Conservation (phyloP, 2,797 vertebrate species). For the Taenioides sp. region DNA sequence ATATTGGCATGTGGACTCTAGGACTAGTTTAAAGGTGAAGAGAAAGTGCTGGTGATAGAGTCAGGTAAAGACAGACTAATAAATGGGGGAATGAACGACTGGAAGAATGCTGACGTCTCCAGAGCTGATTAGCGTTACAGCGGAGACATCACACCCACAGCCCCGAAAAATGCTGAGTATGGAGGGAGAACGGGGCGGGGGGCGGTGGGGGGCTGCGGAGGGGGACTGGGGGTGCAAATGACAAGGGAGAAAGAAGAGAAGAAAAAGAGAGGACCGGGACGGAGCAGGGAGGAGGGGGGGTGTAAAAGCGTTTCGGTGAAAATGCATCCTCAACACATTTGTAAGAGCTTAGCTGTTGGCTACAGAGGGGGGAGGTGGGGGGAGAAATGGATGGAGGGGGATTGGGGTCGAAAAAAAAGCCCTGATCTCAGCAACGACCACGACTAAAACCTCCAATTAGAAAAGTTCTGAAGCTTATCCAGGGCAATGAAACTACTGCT, state of each 20-base stretch:
- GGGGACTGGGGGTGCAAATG: slow-evolving; percentile 54
- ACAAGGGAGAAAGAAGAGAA: slow-evolving; percentile 69
- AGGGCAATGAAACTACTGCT: slow-evolving; percentile 64
- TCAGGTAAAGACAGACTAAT: slow-evolving; percentile 47
- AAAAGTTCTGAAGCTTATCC: slow-evolving; percentile 74
- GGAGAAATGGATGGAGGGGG: slow-evolving; percentile 36
- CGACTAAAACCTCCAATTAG: slow-evolving; percentile 74
- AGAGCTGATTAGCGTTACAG: slow-evolving; percentile 77
- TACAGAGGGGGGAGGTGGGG: slow-evolving; percentile 23
- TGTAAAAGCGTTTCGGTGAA: slow-evolving; percentile 67
- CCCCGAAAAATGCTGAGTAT: slow-evolving; percentile 75
- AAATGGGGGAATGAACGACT: slow-evolving; percentile 35
- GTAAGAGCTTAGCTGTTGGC: slow-evolving; percentile 75
- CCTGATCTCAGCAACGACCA: slow-evolving; percentile 75
- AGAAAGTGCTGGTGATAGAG: slow-evolving; percentile 28
- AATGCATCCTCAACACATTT: slow-evolving; percentile 83
- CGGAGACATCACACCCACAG: slow-evolving; percentile 78
- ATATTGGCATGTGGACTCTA: not conserved
- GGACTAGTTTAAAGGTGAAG: slow-evolving; percentile 2
- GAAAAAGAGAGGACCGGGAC: slow-evolving; percentile 50
- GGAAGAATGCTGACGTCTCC: slow-evolving; percentile 76
- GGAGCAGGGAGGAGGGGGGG: slow-evolving; percentile 26
- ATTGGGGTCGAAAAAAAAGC: slow-evolving; percentile 61
- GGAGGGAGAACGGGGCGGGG: slow-evolving; percentile 50
- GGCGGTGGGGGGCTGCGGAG: not conserved